Conservation (phyloP, 2,797 vertebrate genomes). For the Octomys mimax region DNA sequence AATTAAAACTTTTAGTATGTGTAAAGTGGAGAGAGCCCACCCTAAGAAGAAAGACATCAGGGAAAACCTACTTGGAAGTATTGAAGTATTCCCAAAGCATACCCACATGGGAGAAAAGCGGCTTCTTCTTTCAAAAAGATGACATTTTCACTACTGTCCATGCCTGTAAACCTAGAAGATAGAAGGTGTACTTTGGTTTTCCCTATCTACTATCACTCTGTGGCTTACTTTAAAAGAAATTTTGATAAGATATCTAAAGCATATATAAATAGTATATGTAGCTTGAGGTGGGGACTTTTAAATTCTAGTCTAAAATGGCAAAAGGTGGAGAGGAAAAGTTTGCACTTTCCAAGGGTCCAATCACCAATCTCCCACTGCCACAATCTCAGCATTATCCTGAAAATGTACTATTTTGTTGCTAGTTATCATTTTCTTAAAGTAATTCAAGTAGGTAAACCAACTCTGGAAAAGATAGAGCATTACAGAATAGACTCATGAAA, state of each 20-base stretch:
- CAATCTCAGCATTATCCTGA: not conserved
- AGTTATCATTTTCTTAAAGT: conserved; percentile 5
- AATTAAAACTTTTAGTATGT: conserved; percentile 79
- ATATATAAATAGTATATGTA: not conserved
- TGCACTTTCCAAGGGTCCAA: not conserved
- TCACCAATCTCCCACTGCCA: not conserved
- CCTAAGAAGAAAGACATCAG: conserved; percentile 55
- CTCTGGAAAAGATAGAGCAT: not conserved
- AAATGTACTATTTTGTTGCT: not conserved
- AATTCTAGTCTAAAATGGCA: conserved; percentile 14
- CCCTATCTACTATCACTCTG: not conserved
- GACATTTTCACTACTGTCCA: conserved; percentile 11
- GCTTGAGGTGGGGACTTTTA: not conserved
- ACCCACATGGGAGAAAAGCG: not conserved
- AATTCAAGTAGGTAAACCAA: not conserved
- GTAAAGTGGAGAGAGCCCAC: conserved; percentile 63
- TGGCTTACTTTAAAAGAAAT: conserved; percentile 26
- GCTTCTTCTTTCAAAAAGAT: conserved; percentile 61
- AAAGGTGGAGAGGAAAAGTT: not conserved
- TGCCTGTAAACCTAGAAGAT: not conserved
- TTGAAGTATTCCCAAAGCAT: not conserved
- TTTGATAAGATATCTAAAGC: not conserved
- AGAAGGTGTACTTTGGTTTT: not conserved
- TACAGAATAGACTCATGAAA: not conserved
- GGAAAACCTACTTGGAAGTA: conserved; percentile 59